A percentile compares a stretch with the other conserved stretches of the same genome.
phyloP scores from a whole-genome alignment of 2,888 invertebrate genomes.

The Gari tellinella region DNA sequence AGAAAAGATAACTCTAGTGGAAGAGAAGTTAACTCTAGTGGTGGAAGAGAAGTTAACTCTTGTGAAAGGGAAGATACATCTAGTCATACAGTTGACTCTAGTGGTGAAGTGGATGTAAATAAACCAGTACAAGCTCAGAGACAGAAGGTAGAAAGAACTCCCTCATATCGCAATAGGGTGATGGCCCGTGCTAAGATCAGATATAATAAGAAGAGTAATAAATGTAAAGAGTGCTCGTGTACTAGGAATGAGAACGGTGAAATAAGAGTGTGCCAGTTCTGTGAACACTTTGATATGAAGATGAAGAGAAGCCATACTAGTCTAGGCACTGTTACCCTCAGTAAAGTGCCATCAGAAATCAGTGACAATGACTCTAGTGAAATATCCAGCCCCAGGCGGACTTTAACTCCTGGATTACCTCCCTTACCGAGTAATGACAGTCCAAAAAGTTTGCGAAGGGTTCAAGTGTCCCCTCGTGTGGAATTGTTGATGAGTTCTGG shows the following conservation, averaged over 20 bases:
- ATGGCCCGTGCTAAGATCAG: conserved; percentile 55
- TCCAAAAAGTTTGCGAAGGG: conserved; percentile 48
- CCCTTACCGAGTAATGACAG: conserved; percentile 24
- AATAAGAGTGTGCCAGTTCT: conserved; percentile 33
- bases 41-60: conserved; percentile 2
- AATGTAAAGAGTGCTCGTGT: conserved; percentile 52
- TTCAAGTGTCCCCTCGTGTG: conserved; percentile 66
- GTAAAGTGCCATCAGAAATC: conserved; percentile 6
- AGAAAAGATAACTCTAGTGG: conserved; percentile 1
- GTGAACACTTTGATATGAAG: conserved; percentile 33
- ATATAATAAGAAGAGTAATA: conserved; percentile 48
- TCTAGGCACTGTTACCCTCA: conserved; percentile 26
- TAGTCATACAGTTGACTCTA: conserved; percentile 2
- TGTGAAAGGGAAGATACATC: not conserved
- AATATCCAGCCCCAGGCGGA: conserved; percentile 47
- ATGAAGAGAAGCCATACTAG: conserved; percentile 41
- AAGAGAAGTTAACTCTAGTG: not conserved
- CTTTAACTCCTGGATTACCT: conserved; percentile 49
- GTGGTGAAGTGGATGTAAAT: not conserved
- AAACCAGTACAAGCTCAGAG: not conserved
- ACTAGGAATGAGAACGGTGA: conserved; percentile 42
- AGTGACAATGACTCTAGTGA: conserved; percentile 40
- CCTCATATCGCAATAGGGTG: conserved; percentile 53
- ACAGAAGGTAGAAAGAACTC: conserved; percentile 33
- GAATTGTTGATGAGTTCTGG: conserved; percentile 69